phyloP scores from a whole-genome alignment of 1,140 invertebrate species.

The Pseudobourletiella spinata region DNA sequence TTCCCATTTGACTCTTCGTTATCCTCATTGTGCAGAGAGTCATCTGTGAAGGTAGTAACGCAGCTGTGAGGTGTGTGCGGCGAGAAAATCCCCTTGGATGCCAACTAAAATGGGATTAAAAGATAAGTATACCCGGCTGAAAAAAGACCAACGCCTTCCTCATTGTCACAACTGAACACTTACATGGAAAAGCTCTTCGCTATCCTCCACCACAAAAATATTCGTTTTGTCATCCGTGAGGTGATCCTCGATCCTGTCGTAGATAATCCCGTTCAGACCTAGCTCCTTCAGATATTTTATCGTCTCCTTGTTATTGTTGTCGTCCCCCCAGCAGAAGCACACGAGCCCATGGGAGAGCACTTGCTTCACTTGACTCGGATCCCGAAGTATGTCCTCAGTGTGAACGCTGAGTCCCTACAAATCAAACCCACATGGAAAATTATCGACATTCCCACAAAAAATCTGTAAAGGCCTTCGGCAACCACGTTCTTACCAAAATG shows the following conservation, averaged over 20 bases:
- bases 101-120: no score
- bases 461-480: no score
- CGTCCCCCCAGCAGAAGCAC: conserved; percentile 93
- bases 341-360: conserved; percentile 68
- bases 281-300: conserved; percentile 75
- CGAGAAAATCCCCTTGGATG: no score
- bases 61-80: no score
- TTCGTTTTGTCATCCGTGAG: background rate
- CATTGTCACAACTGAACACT: no score
- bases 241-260: conserved; percentile 63
- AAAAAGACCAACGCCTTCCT: no score
- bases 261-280: conserved; percentile 85
- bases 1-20: no score
- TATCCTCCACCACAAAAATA: conserved; percentile 1
- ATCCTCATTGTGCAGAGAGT: no score
- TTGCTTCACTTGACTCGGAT: conserved; percentile 65
- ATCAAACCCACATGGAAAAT: background rate
- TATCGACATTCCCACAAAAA: no score
- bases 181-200: background rate
- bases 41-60: no score
- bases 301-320: conserved; percentile 80
- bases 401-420: conserved; percentile 74
- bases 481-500: conserved; percentile 54
- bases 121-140: no score
- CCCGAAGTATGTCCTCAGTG: conserved; percentile 78